Conservation (phyloP, 2,797 vertebrate species). For the Eidolon dupreanum region DNA sequence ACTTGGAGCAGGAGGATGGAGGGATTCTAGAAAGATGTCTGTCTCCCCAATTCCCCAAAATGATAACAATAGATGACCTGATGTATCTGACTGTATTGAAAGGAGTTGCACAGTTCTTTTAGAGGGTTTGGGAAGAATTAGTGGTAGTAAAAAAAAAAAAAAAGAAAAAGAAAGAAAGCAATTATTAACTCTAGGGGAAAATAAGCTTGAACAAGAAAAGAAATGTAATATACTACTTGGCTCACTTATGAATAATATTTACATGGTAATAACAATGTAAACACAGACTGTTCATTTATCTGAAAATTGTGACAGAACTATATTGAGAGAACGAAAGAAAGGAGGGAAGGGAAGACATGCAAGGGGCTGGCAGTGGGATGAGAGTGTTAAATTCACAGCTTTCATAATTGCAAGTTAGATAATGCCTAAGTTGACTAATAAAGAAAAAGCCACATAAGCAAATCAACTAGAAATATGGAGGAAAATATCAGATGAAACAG, state of each 20-base stretch:
- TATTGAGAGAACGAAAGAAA: neutral
- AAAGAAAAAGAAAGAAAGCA: neutral
- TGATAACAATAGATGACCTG: neutral
- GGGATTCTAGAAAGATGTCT: neutral
- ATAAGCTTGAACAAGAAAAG: neutral
- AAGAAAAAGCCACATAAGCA: neutral
- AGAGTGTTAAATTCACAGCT: neutral
- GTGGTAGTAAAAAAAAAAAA: neutral
- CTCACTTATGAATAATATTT: neutral
- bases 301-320: neutral
- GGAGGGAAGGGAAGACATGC: neutral
- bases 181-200: neutral
- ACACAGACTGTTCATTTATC: neutral
- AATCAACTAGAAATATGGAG: neutral
- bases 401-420: neutral
- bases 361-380: accelerated
- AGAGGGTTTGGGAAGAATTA: neutral
- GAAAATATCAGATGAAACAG: neutral
- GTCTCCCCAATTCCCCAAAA: neutral
- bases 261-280: neutral
- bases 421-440: neutral
- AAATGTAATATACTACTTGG: neutral
- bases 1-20: neutral
- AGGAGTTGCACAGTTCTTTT: neutral
- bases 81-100: neutral